A percentile compares a stretch with the other conserved stretches of the same genome.
These are phyloP conservation scores for Morelia viridis DNA, from an alignment of 2,797 vertebrate species.

Conservation along the genomic window DNA sequence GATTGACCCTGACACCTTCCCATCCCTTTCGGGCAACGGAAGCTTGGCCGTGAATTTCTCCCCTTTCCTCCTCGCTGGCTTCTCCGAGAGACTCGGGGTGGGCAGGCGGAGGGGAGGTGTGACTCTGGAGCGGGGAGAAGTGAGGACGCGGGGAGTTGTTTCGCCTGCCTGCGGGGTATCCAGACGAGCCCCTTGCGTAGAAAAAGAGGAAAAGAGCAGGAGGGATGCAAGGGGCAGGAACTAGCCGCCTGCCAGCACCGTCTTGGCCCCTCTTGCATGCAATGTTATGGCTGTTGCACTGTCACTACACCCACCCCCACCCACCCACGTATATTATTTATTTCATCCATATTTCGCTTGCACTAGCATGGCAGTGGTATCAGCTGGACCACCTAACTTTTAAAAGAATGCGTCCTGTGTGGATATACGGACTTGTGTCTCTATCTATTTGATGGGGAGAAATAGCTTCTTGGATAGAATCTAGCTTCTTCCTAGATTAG, in stretches of 20 bases:
- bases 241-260: not conserved
- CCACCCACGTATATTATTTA: not conserved
- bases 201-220: not conserved
- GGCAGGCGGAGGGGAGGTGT: not conserved
- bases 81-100: not conserved
- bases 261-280: not conserved
- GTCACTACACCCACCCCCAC: not conserved
- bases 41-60: not conserved
- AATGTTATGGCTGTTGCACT: not conserved
- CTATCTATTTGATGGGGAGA: fast-evolving
- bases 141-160: not conserved
- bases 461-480: not conserved
- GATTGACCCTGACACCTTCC: not conserved
- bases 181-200: not conserved
- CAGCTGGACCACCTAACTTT: not conserved
- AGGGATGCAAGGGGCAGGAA: not conserved
- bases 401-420: fast-evolving
- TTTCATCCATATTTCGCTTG: no score
- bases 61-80: no score
- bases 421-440: not conserved
- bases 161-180: not conserved
- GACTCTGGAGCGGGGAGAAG: not conserved
- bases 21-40: not conserved
- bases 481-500: no score
- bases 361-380: not conserved